Conservation (phyloP, 2,113 vertebrate species). For the Mus pahari region DNA sequence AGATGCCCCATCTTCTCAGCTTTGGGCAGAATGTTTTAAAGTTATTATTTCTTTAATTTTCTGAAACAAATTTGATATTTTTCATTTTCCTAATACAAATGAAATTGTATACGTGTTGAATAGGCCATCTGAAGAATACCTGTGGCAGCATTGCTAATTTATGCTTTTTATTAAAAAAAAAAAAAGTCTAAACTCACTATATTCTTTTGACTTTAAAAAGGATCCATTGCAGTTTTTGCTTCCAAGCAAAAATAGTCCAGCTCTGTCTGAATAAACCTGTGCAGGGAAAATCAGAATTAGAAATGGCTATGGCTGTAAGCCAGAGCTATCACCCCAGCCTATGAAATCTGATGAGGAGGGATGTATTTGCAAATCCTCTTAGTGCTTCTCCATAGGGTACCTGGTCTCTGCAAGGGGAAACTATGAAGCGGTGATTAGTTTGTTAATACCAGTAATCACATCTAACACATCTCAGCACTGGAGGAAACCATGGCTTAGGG, state of each 20-base stretch:
- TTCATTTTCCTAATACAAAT: slow-evolving; percentile 31
- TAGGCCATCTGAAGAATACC: neutral
- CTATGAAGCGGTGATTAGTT: neutral
- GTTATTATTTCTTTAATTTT: neutral
- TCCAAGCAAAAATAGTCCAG: slow-evolving; percentile 17
- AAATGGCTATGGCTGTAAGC: neutral
- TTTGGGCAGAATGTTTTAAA: neutral
- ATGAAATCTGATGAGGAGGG: neutral
- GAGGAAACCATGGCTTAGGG: neutral
- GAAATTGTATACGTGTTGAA: neutral
- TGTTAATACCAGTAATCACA: neutral
- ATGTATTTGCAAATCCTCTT: slow-evolving; percentile 1
- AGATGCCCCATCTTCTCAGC: neutral
- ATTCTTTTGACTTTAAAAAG: neutral
- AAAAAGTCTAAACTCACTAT: neutral
- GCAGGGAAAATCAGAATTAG: neutral
- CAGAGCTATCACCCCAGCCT: neutral
- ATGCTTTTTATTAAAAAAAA: neutral
- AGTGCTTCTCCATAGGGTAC: neutral
- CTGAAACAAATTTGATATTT: slow-evolving; percentile 1
- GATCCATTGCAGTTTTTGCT: neutral
- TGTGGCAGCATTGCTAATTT: neutral
- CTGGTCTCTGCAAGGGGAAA: slow-evolving; percentile 15
- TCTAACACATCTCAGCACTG: neutral
- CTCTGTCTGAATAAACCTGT: slow-evolving; percentile 14